phyloP scores from a whole-genome alignment of 2,888 invertebrate species.

The Scrobipalpa costella region DNA sequence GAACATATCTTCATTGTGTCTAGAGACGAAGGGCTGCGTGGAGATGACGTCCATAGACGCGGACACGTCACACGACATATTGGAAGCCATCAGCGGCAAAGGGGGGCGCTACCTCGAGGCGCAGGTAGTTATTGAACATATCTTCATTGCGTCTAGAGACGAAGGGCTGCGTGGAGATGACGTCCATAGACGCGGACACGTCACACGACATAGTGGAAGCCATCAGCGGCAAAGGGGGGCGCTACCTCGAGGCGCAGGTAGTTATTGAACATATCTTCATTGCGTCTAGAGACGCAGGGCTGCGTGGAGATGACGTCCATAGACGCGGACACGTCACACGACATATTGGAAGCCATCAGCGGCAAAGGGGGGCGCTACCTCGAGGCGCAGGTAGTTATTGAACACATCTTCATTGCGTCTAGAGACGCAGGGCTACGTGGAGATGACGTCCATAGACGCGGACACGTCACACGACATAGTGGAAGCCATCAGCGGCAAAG shows the following conservation, averaged over 20 bases:
- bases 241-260: not conserved
- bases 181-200: not conserved
- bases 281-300: not conserved
- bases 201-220: not conserved
- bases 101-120: not conserved
- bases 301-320: not conserved
- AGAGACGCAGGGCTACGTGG: not conserved
- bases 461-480: not conserved
- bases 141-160: not conserved
- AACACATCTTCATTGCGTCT: too few relatives aligned
- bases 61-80: not conserved
- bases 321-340: not conserved
- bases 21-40: not conserved
- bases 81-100: not conserved
- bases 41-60: not conserved
- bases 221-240: not conserved
- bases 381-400: not conserved
- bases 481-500: not conserved
- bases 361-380: not conserved
- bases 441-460: not conserved
- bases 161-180: not conserved
- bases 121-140: not conserved
- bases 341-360: not conserved
- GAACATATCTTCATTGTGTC: too few relatives aligned
- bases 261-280: not conserved